These are phyloP conservation scores for Schizopygopsis pylzovi DNA, from an alignment of 2,797 vertebrate species.

Conservation along the genomic window DNA sequence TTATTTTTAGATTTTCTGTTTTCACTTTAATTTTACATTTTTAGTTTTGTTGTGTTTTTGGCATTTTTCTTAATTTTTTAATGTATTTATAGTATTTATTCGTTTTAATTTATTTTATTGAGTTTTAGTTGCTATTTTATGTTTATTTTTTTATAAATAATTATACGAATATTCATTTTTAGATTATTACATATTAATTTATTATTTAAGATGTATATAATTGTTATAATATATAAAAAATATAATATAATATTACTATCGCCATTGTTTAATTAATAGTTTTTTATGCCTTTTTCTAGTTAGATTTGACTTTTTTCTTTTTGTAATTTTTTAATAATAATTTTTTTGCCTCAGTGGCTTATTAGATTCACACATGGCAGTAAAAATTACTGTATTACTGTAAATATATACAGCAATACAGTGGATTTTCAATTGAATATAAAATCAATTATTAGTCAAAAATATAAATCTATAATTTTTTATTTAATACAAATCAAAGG, in stretches of 20 bases:
- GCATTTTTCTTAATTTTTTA: neutral
- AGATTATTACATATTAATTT: too few species aligned
- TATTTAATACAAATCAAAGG: neutral
- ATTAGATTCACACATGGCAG: neutral
- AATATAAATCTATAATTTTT: neutral
- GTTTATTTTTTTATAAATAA: too few species aligned
- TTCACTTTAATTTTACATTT: neutral
- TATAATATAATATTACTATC: too few species aligned
- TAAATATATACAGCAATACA: neutral
- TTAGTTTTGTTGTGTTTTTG: neutral
- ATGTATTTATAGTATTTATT: neutral
- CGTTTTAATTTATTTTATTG: too few species aligned
- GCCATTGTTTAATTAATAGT: too few species aligned
- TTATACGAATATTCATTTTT: too few species aligned
- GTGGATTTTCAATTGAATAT: neutral
- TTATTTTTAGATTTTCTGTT: neutral
- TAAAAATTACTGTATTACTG: neutral
- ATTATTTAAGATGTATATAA: too few species aligned
- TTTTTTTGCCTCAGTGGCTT: neutral
- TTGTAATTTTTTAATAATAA: neutral
- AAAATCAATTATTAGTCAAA: neutral
- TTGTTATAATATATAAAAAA: too few species aligned
- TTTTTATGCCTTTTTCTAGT: too few species aligned
- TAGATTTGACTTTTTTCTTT: neutral
- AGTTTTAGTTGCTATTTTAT: too few species aligned